Base-by-base conservation (phyloP, 2,888 invertebrate genomes). In the Chydorus sphaericus region DNA sequence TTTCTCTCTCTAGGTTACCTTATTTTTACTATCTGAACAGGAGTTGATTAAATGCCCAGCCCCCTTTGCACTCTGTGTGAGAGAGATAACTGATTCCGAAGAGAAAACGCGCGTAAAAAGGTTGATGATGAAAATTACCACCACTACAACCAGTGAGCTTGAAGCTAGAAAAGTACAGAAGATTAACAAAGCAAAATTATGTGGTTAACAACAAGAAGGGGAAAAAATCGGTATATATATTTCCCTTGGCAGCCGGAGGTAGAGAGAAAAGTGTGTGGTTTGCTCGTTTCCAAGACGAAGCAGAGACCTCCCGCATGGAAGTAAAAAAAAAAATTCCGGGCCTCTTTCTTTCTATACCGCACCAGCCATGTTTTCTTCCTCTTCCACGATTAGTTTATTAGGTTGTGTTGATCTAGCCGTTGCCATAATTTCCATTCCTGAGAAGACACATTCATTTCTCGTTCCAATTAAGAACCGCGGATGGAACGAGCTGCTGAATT, bases 111-210 rank as follows among this genome's bases (percentile, higher is more conserved):
- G 28, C 44, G 28, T 44, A 44, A 44, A 44, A 44, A 23, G 8
- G 2, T 4, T 38, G 5, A 20, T 44, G 44, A 11, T 44, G 44
- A 28, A 20, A 44, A 44, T 44, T 23, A 28, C 44, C 28, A 14
- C n/a, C n/a, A n/a, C n/a, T n/a, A n/a, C n/a, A n/a, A n/a, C n/a
- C n/a, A n/a, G n/a, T n/a, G n/a, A n/a, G n/a, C n/a, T n/a, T n/a
- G 18, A 39, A 39, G 4, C 10, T 14, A 44, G 8, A 44, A 44
- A 26, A 20, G 14, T 11, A 4, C 6, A 20, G 26, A 23, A 44
- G 44, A 44, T 44, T 44, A 44, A 44, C 44, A 28, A 44, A 44
- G 44, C 26, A 44, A 44, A n/a, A 44, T 44, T 44, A 44, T 44
- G 44, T 16, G 44, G 44, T 44, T 44, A 26, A 44, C 6, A 44